These are phyloP conservation scores for Neocrepidodera transversa DNA, from an alignment of 2,888 invertebrate species.

Conservation along the genomic window DNA sequence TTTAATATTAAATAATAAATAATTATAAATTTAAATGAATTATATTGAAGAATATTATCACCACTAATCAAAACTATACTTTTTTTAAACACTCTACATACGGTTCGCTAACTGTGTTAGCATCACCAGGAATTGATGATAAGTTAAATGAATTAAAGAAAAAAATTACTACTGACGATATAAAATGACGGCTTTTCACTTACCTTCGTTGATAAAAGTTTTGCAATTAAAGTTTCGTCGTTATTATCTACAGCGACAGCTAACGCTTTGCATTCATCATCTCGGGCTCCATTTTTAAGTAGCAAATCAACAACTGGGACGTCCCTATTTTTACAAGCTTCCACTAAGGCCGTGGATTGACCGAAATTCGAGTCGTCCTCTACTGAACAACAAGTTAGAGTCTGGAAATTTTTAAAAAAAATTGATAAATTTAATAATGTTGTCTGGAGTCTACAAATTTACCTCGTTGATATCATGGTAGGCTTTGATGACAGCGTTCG, in stretches of 20 bases:
- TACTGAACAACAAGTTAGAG: slow-evolving; percentile 59
- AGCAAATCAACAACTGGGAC: slow-evolving; percentile 78
- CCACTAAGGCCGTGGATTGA: slow-evolving; percentile 68
- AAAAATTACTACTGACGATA: background rate
- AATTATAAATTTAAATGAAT: too few species aligned
- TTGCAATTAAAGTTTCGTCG: slow-evolving; percentile 79
- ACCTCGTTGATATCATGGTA: slow-evolving; percentile 60
- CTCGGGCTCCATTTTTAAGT: slow-evolving; percentile 82
- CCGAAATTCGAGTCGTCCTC: slow-evolving; percentile 61
- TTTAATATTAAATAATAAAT: too few species aligned
- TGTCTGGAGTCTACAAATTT: too few species aligned
- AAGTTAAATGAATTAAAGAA: too few species aligned
- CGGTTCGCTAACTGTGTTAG: too few species aligned
- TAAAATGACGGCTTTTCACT: too few species aligned
- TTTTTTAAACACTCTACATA: too few species aligned
- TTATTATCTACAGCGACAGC: slow-evolving; percentile 75
- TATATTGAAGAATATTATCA: too few species aligned
- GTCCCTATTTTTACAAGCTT: slow-evolving; percentile 74
- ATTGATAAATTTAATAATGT: slow-evolving; percentile 7
- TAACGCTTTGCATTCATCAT: slow-evolving; percentile 85
- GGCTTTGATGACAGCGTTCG: slow-evolving; percentile 75
- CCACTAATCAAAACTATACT: too few species aligned
- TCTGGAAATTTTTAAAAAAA: slow-evolving; percentile 38
- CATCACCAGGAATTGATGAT: too few species aligned
- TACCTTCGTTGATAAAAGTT: slow-evolving; percentile 83